Conservation (phyloP, 2,113 vertebrate species). For the Mionectes macconnelli region DNA sequence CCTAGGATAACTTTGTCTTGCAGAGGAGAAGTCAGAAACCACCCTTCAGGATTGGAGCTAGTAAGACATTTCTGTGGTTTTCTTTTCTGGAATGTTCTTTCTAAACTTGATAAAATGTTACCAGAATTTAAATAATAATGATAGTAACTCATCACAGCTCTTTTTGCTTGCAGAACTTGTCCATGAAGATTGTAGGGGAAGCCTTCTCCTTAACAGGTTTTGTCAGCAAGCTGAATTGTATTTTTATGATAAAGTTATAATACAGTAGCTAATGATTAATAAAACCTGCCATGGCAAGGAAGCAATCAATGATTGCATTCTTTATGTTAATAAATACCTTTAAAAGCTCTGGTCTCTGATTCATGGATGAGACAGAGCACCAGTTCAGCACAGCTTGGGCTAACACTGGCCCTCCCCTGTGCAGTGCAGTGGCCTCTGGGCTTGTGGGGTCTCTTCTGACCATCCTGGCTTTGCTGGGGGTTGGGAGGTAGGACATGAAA, state of each 20-base stretch:
- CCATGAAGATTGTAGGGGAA: neutral
- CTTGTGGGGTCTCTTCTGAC: rapidly evolving
- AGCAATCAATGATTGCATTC: neutral
- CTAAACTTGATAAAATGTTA: neutral
- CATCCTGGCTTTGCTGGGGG: neutral
- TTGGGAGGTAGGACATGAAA: neutral
- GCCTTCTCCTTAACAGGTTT: neutral
- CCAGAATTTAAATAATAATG: neutral
- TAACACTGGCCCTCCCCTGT: rapidly evolving
- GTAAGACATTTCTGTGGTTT: neutral
- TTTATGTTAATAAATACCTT: neutral
- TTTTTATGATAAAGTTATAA: neutral
- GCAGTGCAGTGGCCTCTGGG: no score
- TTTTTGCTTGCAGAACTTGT: neutral
- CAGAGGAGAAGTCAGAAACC: neutral
- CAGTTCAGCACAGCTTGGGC: neutral
- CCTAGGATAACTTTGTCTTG: neutral
- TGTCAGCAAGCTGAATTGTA: neutral
- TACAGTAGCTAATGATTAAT: constrained; percentile 7
- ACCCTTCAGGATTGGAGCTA: neutral
- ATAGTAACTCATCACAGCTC: neutral
- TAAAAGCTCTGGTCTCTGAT: neutral
- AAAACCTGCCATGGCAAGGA: neutral
- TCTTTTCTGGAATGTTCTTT: neutral
- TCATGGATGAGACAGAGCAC: neutral